These are phyloP conservation scores for Gallinago stenura DNA, from an alignment of 2,797 vertebrate genomes.

Conservation along the genomic window DNA sequence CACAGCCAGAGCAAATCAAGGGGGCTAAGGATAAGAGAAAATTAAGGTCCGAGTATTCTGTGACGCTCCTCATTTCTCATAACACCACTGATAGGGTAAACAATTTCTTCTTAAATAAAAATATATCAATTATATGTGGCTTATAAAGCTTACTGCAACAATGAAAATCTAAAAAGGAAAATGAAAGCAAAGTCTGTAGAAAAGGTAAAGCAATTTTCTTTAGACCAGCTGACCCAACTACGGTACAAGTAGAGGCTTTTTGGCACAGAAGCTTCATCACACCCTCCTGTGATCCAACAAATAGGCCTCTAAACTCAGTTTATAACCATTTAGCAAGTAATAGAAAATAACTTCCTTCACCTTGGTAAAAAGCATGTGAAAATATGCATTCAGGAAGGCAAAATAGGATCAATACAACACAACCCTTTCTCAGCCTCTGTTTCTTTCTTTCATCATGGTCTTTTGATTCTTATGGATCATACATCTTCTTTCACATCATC, in stretches of 20 bases:
- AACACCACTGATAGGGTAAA: not conserved
- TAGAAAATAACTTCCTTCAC: not conserved
- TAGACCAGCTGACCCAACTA: not conserved
- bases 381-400: not conserved
- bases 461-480: not conserved
- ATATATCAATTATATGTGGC: not conserved
- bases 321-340: not conserved
- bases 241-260: not conserved
- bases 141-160: not conserved
- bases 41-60: not conserved
- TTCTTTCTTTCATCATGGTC: not conserved
- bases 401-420: accelerated
- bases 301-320: not conserved
- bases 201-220: not conserved
- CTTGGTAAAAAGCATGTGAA: not conserved
- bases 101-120: not conserved
- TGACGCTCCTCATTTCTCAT: not conserved
- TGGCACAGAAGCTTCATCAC: not conserved
- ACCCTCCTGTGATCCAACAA: not conserved
- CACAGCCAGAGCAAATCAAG: not conserved
- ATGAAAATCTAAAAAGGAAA: not conserved
- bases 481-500: not conserved
- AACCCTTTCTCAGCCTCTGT: not conserved
- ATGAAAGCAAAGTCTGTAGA: not conserved
- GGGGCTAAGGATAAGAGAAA: not conserved